A percentile compares a stretch with the other conserved stretches of the same genome.
Conservation (phyloP, 2,888 invertebrate genomes). For the Erynnis tages region DNA sequence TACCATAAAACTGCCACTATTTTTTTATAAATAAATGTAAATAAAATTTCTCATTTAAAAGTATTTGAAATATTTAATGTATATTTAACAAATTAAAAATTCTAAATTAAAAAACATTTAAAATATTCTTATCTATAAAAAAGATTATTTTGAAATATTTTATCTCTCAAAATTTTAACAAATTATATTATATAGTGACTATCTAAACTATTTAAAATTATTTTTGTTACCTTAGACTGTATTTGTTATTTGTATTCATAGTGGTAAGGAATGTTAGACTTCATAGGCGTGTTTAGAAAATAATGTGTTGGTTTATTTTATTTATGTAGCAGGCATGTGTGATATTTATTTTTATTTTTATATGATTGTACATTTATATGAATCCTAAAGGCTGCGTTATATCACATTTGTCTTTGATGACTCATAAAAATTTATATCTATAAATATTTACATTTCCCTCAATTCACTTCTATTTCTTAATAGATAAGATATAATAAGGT, state of each 20-base stretch:
- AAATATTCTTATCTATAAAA: conserved; percentile 9
- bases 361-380: conserved; percentile 1
- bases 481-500: too few species aligned
- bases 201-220: conserved; percentile 11
- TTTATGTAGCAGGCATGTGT: conserved; percentile 13
- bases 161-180: conserved; percentile 22
- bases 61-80: conserved; percentile 8
- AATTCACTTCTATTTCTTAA: too few species aligned
- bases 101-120: conserved; percentile 1
- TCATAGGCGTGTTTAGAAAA: conserved; percentile 19
- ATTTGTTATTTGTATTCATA: conserved; percentile 21
- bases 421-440: too few species aligned
- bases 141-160: conserved; percentile 16
- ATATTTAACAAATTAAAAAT: conserved; percentile 20
- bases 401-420: not conserved
- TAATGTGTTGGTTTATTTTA: conserved; percentile 12
- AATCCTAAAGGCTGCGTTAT: not conserved
- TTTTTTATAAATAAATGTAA: not conserved
- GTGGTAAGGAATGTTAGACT: conserved; percentile 20
- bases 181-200: conserved; percentile 3
- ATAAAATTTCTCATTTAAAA: not conserved
- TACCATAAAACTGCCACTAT: conserved; percentile 5
- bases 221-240: conserved; percentile 24
- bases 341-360: conserved; percentile 12
- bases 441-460: too few species aligned